Evolutionary conservation across 2,113 vertebrate species (phyloP), one percentile per base, ranked within the genome.

Genomic region (Lucifuga dentata): DNA sequence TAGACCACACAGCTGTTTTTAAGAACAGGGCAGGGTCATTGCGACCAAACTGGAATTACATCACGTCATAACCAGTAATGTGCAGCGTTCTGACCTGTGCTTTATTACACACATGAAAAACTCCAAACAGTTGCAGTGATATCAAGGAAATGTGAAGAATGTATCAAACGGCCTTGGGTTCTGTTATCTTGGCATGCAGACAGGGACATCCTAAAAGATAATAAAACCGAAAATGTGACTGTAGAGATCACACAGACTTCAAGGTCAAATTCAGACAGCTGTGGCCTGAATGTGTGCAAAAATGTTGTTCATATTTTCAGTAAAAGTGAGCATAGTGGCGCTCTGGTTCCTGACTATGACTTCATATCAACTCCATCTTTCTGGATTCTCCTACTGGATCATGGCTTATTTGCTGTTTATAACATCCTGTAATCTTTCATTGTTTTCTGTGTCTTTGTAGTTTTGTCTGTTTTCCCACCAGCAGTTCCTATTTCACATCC

Each of bases 111-210:
- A 49, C 41, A 20, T 11, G 7, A 3, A 29, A 3, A 29, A 3
- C 3, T 7, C 7, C 26, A 29, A 29, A 29, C 26, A 7, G 7
- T 29, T 29, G 39, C 29, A 39, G 44, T 41, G 74, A 86, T 84
- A 72, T 39, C 64, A 45, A 70, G 65, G 40, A 85, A 89, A 90
- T 85, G 73, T 57, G 59, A 85, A 70, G 80, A 90, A 90, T 88
- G 78, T 73, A 63, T 85, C 50, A 58, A 73, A 75, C 63, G 72
- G 70, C 84, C 86, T 88, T 89, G 88, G 68, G 15, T 46, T 76
- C 39, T 77, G 68, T 83, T 80, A 83, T 83, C 81, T 85, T 20
- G 2, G 58, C 62, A 71, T 66, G 66, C 64, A 72, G 66, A 78
- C 53, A 68, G 61, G 52, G 59, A 81, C 73, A 71, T 78, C 68